These are phyloP conservation scores for Neoniphon sammara DNA, from an alignment of 2,797 vertebrate species.

Conservation along the genomic window DNA sequence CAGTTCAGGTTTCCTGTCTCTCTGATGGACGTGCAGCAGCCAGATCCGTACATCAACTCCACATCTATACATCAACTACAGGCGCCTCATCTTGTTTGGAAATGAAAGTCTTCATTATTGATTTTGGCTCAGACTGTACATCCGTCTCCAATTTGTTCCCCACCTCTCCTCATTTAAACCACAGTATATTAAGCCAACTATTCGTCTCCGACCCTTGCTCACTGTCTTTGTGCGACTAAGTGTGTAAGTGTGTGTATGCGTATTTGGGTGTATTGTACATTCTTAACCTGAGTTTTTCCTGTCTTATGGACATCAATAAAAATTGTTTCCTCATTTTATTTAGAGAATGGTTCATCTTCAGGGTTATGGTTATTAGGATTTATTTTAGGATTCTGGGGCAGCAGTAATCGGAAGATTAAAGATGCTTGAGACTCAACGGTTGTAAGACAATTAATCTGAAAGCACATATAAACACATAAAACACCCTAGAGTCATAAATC, in stretches of 20 bases:
- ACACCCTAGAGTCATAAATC: neutral
- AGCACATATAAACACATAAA: neutral
- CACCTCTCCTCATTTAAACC: constrained; percentile 63
- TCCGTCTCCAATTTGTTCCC: constrained; percentile 73
- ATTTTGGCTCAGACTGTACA: constrained; percentile 75
- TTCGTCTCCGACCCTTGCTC: constrained; percentile 58
- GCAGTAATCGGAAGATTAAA: neutral
- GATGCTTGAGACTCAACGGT: neutral
- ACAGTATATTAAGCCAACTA: constrained; percentile 63
- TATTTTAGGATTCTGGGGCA: neutral
- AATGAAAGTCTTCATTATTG: constrained; percentile 80
- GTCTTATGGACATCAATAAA: constrained; percentile 12
- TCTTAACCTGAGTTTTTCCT: constrained; percentile 27
- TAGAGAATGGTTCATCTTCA: neutral
- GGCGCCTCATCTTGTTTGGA: constrained; percentile 74
- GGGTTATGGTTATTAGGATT: constrained; percentile 1
- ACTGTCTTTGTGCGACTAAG: constrained; percentile 29
- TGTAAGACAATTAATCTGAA: neutral
- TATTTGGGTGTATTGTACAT: constrained; percentile 26
- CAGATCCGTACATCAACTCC: constrained; percentile 54
- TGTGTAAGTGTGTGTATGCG: constrained; percentile 20
- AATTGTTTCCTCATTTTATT: constrained; percentile 8
- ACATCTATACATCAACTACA: constrained; percentile 63
- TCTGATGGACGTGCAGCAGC: constrained; percentile 58
- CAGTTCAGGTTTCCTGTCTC: constrained; percentile 60